phyloP scores from a whole-genome alignment of 1,140 invertebrate species.

The Brachionus manjavacas region DNA sequence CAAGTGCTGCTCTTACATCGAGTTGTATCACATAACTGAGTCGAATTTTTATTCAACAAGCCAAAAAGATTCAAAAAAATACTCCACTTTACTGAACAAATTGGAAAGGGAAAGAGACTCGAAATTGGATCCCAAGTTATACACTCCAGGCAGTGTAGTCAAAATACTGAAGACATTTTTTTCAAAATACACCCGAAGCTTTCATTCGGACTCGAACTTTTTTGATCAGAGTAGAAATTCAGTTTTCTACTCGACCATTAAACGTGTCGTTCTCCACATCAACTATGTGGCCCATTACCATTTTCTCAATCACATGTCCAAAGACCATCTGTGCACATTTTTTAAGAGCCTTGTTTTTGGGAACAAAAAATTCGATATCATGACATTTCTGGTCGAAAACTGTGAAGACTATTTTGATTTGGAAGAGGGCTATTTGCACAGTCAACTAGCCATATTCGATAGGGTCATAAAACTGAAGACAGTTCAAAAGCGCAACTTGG shows the following conservation, averaged over 20 bases:
- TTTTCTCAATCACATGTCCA: constrained; percentile 9
- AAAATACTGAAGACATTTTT: constrained; percentile 6
- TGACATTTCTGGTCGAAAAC: not conserved
- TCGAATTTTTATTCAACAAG: not conserved
- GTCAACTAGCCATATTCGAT: constrained; percentile 20
- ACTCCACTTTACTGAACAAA: not conserved
- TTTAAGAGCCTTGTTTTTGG: not conserved
- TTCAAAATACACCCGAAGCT: not conserved
- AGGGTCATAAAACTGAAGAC: not conserved
- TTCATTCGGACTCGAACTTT: not conserved
- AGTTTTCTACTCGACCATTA: constrained; percentile 1
- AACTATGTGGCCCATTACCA: not conserved
- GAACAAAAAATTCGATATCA: not conserved
- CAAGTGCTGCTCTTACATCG: not conserved
- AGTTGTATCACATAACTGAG: constrained; percentile 1
- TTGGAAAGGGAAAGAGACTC: not conserved
- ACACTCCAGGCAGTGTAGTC: not conserved
- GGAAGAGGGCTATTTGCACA: not conserved
- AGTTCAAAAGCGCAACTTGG: not conserved
- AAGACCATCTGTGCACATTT: not conserved
- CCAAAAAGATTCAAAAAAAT: constrained; percentile 25
- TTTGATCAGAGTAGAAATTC: not conserved
- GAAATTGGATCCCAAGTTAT: not conserved
- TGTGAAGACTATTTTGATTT: not conserved
- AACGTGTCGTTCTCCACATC: not conserved